Percentiles rank a stretch among this genome's conserved stretches.
Conservation (phyloP, 2,888 invertebrate species). For the Pomacea canaliculata region DNA sequence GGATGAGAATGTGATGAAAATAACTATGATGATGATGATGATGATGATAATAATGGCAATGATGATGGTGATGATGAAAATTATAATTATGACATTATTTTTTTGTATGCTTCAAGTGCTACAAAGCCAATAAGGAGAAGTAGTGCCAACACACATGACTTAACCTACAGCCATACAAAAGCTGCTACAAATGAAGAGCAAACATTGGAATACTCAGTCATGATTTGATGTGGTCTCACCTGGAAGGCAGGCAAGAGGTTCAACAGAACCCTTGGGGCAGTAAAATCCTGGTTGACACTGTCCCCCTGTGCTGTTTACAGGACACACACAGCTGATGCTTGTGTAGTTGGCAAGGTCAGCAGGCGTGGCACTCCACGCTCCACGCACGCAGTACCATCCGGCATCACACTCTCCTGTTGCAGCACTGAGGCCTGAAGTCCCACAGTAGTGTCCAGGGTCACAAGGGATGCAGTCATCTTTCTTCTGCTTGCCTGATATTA, state of each 20-base stretch:
- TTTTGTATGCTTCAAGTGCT: not conserved
- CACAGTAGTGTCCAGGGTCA: slow-evolving; percentile 62
- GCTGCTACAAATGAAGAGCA: no score
- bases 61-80: not conserved
- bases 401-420: slow-evolving; percentile 54
- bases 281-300: slow-evolving; percentile 60
- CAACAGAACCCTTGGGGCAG: slow-evolving; percentile 62
- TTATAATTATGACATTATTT: no score
- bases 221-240: slow-evolving; percentile 40
- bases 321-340: slow-evolving; percentile 56
- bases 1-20: not conserved
- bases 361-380: slow-evolving; percentile 60
- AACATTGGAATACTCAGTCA: no score
- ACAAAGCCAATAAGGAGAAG: no score
- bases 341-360: slow-evolving; percentile 59
- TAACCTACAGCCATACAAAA: no score
- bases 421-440: slow-evolving; percentile 47
- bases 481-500: slow-evolving; percentile 34
- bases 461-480: slow-evolving; percentile 61
- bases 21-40: not conserved
- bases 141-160: no score
- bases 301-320: slow-evolving; percentile 61
- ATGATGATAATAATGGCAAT: not conserved
- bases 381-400: slow-evolving; percentile 66
- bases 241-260: slow-evolving; percentile 56